Evolutionary conservation across 2,888 invertebrate species (phyloP).

Genomic region (Cybosia mesomella): DNA sequence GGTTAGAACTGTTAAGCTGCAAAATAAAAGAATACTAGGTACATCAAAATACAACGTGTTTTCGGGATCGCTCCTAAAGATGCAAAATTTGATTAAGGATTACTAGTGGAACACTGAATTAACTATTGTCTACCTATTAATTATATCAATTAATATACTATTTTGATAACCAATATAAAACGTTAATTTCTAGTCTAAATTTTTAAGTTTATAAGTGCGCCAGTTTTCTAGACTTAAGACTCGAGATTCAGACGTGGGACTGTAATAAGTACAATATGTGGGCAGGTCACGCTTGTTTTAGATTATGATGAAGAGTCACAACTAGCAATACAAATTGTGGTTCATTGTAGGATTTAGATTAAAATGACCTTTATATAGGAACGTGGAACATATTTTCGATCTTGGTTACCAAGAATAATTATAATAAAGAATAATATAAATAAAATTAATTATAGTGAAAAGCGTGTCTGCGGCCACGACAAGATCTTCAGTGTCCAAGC

Average conservation of each 20-base stretch:
- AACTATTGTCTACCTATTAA: too few species aligned
- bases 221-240: neutral
- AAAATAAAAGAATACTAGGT: too few species aligned
- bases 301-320: neutral
- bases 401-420: neutral
- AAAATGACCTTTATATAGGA: slow-evolving; percentile 1
- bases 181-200: neutral
- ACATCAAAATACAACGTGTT: too few species aligned
- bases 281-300: slow-evolving; percentile 6
- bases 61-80: too few species aligned
- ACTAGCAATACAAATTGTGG: neutral
- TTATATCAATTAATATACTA: too few species aligned
- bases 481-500: too few species aligned
- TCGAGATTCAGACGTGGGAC: neutral
- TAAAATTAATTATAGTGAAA: neutral
- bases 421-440: neutral
- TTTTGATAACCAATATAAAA: too few species aligned
- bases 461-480: neutral
- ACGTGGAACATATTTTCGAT: neutral
- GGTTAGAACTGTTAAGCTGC: too few species aligned
- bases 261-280: neutral
- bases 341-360: slow-evolving; percentile 5
- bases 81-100: too few species aligned
- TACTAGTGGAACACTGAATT: too few species aligned
- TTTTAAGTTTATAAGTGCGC: neutral